phyloP scores from a whole-genome alignment of 2,888 invertebrate species.

The Callyntrura guangdongensis region DNA sequence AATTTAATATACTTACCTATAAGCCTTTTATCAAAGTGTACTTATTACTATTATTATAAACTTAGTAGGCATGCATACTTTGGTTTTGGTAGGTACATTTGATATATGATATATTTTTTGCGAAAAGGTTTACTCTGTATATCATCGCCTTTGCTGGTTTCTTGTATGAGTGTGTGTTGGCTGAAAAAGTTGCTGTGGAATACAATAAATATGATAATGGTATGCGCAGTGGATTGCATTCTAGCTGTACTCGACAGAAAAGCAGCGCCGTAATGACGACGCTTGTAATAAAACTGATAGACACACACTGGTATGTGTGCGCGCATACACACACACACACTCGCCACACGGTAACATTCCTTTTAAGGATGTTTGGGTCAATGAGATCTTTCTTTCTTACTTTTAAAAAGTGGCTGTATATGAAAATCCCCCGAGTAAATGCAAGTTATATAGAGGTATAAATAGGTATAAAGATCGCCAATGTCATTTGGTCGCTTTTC shows the following conservation, averaged over 20 bases:
- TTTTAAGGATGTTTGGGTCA: constrained; percentile 80
- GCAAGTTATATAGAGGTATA: not conserved
- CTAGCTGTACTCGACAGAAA: constrained; percentile 65
- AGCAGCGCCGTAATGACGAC: not conserved
- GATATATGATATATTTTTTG: constrained; percentile 47
- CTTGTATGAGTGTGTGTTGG: constrained; percentile 6
- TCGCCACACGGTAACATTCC: constrained; percentile 74
- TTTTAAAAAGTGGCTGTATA: constrained; percentile 5
- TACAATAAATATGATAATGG: constrained; percentile 28
- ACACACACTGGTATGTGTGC: too few species aligned
- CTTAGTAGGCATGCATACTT: not conserved
- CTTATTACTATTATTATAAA: not conserved
- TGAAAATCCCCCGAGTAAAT: constrained; percentile 19
- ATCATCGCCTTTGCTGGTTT: not conserved
- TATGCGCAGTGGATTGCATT: constrained; percentile 54
- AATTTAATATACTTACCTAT: constrained; percentile 6
- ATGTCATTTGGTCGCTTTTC: constrained; percentile 1
- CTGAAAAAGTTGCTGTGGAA: constrained; percentile 25
- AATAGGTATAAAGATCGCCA: not conserved
- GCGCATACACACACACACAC: not conserved
- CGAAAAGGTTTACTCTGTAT: constrained; percentile 60
- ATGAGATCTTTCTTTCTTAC: constrained; percentile 76
- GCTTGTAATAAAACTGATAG: too few species aligned
- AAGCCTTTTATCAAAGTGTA: not conserved
- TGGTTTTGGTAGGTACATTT: not conserved